Conservation (phyloP, 2,113 vertebrate genomes). For the Isichthys henryi region DNA sequence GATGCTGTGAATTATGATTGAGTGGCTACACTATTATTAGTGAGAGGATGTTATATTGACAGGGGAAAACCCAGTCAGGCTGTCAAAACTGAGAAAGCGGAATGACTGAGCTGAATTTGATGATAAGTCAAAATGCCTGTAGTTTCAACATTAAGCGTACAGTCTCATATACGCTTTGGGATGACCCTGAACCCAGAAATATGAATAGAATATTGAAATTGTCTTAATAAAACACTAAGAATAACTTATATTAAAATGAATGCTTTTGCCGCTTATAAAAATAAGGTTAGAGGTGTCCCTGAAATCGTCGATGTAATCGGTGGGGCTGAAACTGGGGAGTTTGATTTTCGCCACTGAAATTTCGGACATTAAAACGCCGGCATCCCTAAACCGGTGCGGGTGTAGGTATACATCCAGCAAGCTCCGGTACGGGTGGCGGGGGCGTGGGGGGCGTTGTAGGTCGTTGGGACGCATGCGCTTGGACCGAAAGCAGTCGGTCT, state of each 20-base stretch:
- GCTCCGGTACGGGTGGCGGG: neutral
- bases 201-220: neutral
- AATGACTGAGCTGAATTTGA: neutral
- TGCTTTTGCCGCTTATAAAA: neutral
- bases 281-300: neutral
- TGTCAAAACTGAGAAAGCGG: neutral
- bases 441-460: neutral
- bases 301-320: neutral
- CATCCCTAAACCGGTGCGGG: neutral
- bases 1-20: neutral
- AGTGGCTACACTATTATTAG: neutral
- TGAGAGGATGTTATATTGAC: neutral
- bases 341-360: neutral
- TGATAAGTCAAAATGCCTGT: neutral
- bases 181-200: neutral
- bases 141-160: neutral
- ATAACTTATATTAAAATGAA: neutral
- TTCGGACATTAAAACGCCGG: neutral
- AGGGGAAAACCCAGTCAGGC: neutral
- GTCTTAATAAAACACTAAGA: neutral
- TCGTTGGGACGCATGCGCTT: slow-evolving; percentile 59
- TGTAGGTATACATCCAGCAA: neutral
- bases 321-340: neutral
- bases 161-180: neutral
- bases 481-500: slow-evolving; percentile 60